Evolutionary conservation across 2,113 vertebrate species (phyloP).

Genomic region (Saimiri boliviensis): DNA sequence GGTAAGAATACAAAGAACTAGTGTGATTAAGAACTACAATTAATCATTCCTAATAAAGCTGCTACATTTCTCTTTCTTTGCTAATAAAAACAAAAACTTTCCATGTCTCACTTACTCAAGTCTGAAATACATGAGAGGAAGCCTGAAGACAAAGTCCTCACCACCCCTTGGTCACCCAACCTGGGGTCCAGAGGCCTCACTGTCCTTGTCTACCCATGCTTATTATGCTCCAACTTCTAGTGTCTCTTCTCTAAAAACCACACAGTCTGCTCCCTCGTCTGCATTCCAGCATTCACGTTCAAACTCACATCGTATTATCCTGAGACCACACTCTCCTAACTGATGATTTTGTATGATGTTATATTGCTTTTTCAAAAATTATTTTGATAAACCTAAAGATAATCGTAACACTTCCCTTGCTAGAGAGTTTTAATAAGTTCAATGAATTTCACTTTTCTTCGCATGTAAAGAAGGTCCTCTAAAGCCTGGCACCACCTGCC

Average conservation of each 20-base stretch:
- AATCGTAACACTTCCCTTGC: neutral
- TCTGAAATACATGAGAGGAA: neutral
- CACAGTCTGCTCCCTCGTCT: neutral
- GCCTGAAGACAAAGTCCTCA: neutral
- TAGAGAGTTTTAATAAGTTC: neutral
- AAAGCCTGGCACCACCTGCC: neutral
- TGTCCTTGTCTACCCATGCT: neutral
- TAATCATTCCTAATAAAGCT: constrained; percentile 36
- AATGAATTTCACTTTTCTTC: neutral
- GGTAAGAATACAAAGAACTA: neutral
- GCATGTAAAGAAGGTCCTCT: neutral
- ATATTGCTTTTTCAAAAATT: neutral
- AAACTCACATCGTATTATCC: neutral
- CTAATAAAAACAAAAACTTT: neutral
- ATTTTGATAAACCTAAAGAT: constrained; percentile 7
- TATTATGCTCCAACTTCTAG: neutral
- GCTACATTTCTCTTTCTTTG: neutral
- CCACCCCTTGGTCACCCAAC: neutral
- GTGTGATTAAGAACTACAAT: neutral
- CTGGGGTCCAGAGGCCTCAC: neutral
- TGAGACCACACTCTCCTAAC: neutral
- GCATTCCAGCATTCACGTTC: neutral
- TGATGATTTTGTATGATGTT: neutral
- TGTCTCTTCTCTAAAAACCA: neutral
- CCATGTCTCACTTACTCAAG: neutral